phyloP scores from a whole-genome alignment of 2,797 vertebrate genomes.

The Gephyroberyx darwinii region DNA sequence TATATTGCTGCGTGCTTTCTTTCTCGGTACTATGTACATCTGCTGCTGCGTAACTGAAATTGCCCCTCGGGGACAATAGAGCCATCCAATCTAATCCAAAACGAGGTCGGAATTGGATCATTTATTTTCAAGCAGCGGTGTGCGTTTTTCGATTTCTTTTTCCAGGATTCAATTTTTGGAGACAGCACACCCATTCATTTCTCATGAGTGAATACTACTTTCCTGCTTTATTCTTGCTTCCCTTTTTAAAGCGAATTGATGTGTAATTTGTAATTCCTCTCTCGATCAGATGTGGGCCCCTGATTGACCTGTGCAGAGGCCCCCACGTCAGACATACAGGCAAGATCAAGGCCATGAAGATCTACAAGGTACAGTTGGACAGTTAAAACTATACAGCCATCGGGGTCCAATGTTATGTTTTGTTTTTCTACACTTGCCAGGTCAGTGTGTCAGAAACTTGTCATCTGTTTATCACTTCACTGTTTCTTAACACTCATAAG shows the following conservation, averaged over 20 bases:
- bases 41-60: no score
- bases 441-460: neutral
- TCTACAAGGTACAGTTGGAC: conserved; percentile 87
- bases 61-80: no score
- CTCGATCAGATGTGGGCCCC: conserved; percentile 85
- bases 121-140: neutral
- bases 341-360: conserved; percentile 92
- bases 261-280: neutral
- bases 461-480: no score
- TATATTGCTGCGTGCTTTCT: no score
- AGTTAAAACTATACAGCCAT: no score
- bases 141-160: neutral
- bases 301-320: conserved; percentile 95
- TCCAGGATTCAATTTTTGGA: neutral
- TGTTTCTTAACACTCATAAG: no score
- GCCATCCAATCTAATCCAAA: no score
- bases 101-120: neutral
- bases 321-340: conserved; percentile 96
- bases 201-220: neutral
- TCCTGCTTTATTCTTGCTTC: neutral
- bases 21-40: no score
- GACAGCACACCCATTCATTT: neutral
- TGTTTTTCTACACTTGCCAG: no score
- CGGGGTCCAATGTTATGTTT: no score
- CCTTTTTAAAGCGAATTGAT: neutral